phyloP scores from a whole-genome alignment of 2,888 invertebrate genomes.

The Drosophila birchii region DNA sequence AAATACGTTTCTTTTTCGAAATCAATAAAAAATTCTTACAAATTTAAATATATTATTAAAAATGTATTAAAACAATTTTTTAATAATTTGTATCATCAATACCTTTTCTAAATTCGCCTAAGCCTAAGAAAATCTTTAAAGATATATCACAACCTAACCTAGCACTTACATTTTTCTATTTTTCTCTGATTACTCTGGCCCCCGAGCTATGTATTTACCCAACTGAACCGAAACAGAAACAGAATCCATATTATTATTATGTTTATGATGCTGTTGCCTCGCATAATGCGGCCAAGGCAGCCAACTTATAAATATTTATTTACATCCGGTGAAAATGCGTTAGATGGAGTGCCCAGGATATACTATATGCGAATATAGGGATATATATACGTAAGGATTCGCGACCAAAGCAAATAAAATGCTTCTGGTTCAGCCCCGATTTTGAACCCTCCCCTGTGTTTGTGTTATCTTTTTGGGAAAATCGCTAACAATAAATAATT shows the following conservation, averaged over 20 bases:
- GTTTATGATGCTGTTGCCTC: slow-evolving; percentile 41
- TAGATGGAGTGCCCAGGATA: slow-evolving; percentile 6
- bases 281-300: slow-evolving; percentile 67
- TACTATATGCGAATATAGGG: slow-evolving; percentile 1
- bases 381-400: slow-evolving; percentile 45
- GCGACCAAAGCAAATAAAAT: slow-evolving; percentile 73
- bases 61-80: not conserved
- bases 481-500: slow-evolving; percentile 81
- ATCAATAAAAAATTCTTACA: not conserved
- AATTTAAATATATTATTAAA: not conserved
- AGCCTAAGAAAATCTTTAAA: not conserved
- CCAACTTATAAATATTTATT: slow-evolving; percentile 74
- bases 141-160: not conserved
- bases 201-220: slow-evolving; percentile 57
- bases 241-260: slow-evolving; percentile 62
- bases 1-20: not conserved
- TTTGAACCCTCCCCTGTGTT: slow-evolving; percentile 18
- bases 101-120: not conserved
- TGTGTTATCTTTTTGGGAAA: slow-evolving; percentile 77
- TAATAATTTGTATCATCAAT: not conserved
- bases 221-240: slow-evolving; percentile 21
- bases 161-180: not conserved
- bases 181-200: not conserved
- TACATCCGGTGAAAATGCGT: slow-evolving; percentile 59
- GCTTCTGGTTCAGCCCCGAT: slow-evolving; percentile 24